Evolutionary conservation across 2,797 vertebrate genomes (phyloP).

Genomic region (Smutsia temminckii): DNA sequence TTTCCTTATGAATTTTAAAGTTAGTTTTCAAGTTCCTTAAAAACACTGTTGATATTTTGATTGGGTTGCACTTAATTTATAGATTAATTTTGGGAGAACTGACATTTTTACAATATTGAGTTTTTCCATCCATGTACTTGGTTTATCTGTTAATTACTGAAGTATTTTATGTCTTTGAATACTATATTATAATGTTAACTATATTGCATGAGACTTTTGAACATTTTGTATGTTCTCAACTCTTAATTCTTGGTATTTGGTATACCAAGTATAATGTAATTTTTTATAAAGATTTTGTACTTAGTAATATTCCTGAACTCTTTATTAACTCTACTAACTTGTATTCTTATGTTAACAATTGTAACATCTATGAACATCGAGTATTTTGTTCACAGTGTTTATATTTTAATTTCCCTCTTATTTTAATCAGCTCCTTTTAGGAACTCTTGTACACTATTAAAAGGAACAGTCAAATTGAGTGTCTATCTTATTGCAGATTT

Average conservation of each 20-base stretch:
- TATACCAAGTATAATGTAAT: neutral
- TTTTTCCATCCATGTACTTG: conserved; percentile 58
- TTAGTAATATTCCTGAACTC: neutral
- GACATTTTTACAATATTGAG: conserved; percentile 60
- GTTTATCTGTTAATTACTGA: conserved; percentile 61
- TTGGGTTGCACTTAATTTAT: conserved; percentile 56
- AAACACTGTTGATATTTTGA: conserved; percentile 45
- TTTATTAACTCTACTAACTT: neutral
- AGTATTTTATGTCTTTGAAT: conserved; percentile 49
- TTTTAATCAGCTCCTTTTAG: neutral
- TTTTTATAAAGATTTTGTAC: conserved; percentile 12
- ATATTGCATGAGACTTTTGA: neutral
- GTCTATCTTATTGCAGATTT: neutral
- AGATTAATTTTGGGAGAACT: conserved; percentile 65
- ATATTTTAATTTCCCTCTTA: neutral
- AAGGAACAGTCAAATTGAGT: neutral
- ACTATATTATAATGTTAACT: conserved; percentile 21
- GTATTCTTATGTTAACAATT: neutral
- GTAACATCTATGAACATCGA: neutral
- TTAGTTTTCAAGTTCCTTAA: conserved; percentile 41
- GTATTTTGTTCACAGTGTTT: neutral
- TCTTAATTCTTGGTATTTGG: neutral
- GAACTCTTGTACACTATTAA: neutral
- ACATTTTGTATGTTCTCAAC: neutral
- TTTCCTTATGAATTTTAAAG: conserved; percentile 55